Conservation (phyloP, 2,797 vertebrate genomes). For the Diplodus puntazzo region DNA sequence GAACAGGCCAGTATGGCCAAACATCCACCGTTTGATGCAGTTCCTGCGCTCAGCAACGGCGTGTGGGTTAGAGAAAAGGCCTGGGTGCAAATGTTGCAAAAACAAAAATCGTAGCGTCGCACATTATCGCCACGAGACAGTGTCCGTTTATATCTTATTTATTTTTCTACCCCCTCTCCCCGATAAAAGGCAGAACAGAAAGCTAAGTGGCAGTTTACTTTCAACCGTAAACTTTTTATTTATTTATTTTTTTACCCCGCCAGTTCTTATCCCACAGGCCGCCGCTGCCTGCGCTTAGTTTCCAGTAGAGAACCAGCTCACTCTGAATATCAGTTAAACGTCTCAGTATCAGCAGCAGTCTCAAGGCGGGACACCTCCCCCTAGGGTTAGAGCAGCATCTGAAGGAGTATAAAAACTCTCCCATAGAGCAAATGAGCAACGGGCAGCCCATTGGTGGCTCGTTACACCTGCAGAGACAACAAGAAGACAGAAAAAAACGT, state of each 20-base stretch:
- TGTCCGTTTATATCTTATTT: slow-evolving; percentile 38
- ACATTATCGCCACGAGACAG: slow-evolving; percentile 42
- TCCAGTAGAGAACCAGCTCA: slow-evolving; percentile 98
- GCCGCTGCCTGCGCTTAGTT: slow-evolving; percentile 86
- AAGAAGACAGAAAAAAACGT: background rate
- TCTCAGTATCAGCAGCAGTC: slow-evolving; percentile 96
- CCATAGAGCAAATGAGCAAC: slow-evolving; percentile 88
- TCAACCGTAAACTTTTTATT: slow-evolving; percentile 66
- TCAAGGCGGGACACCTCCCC: slow-evolving; percentile 90
- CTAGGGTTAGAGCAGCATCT: slow-evolving; percentile 97
- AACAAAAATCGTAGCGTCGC: slow-evolving; percentile 63
- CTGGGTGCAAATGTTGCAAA: slow-evolving; percentile 87
- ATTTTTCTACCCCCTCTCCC: slow-evolving; percentile 28
- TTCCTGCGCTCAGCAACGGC: slow-evolving; percentile 87
- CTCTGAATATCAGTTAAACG: slow-evolving; percentile 93
- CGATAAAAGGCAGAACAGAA: slow-evolving; percentile 64
- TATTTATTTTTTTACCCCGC: slow-evolving; percentile 58
- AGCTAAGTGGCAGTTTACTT: slow-evolving; percentile 75
- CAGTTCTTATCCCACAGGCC: slow-evolving; percentile 85
- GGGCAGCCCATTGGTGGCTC: slow-evolving; percentile 87
- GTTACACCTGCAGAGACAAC: slow-evolving; percentile 89
- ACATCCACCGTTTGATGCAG: slow-evolving; percentile 92
- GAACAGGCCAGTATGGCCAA: slow-evolving; percentile 91
- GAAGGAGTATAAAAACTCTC: slow-evolving; percentile 92
- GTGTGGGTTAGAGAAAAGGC: slow-evolving; percentile 83